These are phyloP conservation scores for Heliconius erato DNA, from an alignment of 2,888 invertebrate species.

Conservation along the genomic window DNA sequence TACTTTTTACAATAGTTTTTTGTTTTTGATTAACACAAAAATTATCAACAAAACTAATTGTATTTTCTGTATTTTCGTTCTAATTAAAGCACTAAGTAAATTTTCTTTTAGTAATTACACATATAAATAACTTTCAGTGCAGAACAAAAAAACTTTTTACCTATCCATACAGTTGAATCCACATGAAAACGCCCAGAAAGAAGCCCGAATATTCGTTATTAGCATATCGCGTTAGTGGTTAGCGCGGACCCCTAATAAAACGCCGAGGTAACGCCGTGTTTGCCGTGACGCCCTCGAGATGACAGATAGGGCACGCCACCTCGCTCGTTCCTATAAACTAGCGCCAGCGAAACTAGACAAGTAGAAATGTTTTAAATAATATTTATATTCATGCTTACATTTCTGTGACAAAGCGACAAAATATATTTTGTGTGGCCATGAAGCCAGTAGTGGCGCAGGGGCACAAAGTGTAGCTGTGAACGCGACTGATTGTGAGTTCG, in stretches of 20 bases:
- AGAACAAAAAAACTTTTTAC: neutral
- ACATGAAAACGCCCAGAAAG: constrained; percentile 55
- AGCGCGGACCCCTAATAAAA: constrained; percentile 79
- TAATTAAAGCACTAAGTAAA: neutral
- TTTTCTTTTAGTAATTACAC: neutral
- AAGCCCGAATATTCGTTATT: constrained; percentile 66
- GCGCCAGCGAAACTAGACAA: constrained; percentile 45
- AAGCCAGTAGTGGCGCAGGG: no score
- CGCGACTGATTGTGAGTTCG: no score
- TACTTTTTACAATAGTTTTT: neutral
- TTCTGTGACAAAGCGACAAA: constrained; percentile 9
- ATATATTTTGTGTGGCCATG: neutral
- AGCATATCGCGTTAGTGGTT: constrained; percentile 70
- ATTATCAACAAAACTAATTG: neutral
- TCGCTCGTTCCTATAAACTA: constrained; percentile 72
- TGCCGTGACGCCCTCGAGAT: constrained; percentile 76
- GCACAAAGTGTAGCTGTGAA: no score
- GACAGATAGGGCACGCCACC: constrained; percentile 82
- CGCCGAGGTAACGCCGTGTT: constrained; percentile 82
- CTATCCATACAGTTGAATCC: constrained; percentile 37
- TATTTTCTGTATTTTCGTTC: neutral
- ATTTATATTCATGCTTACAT: constrained; percentile 32
- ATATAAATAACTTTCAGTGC: neutral
- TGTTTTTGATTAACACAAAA: neutral
- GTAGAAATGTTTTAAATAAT: constrained; percentile 41